Evolutionary conservation across 2,888 invertebrate genomes (phyloP).

Genomic region (Toxonevra muliebris): DNA sequence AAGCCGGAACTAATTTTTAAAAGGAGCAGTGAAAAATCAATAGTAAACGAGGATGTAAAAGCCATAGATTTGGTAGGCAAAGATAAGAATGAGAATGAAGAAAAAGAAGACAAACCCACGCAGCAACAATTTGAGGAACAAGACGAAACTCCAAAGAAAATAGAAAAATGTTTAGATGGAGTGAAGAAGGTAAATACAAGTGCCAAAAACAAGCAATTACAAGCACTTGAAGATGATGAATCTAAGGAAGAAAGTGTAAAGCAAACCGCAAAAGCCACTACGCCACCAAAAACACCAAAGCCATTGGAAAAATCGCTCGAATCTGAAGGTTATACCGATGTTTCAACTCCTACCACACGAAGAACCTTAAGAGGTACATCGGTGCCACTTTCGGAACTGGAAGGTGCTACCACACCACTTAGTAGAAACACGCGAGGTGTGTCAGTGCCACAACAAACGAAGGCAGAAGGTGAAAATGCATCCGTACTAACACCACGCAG

Average conservation of each 20-base stretch:
- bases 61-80: not conserved
- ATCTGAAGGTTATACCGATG: not conserved
- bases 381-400: constrained; percentile 18
- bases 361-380: constrained; percentile 28
- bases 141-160: not conserved
- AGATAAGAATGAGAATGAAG: not conserved
- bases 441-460: constrained; percentile 42
- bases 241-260: not conserved
- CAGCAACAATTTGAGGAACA: not conserved
- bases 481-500: constrained; percentile 25
- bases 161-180: not conserved
- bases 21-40: not conserved
- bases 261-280: not conserved
- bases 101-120: not conserved
- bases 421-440: constrained; percentile 40
- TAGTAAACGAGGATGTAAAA: not conserved
- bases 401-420: not conserved
- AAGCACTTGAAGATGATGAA: not conserved
- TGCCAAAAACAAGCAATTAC: not conserved
- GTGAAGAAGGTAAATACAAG: not conserved
- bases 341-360: constrained; percentile 1
- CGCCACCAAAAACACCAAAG: constrained; percentile 21
- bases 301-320: constrained; percentile 25
- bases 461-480: constrained; percentile 21
- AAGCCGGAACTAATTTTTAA: too few relatives aligned